These are phyloP conservation scores for Anguilla rostrata DNA, from an alignment of 2,113 vertebrate genomes.

Conservation along the genomic window DNA sequence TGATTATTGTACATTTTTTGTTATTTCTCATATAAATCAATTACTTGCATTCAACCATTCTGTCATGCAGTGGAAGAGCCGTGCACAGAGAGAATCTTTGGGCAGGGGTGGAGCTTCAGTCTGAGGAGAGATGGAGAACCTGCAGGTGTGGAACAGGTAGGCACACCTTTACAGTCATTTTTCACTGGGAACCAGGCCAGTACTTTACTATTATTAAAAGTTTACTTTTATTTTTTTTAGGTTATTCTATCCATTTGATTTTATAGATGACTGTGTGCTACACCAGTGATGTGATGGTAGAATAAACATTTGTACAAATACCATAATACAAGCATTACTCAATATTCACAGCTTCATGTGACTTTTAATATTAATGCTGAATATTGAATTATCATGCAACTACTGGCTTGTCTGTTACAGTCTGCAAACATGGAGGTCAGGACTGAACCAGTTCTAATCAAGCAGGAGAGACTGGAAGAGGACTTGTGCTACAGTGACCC, in stretches of 20 bases:
- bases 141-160: not conserved
- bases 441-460: slow-evolving; percentile 2
- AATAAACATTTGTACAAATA: too few relatives aligned
- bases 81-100: not conserved
- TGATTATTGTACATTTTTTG: too few relatives aligned
- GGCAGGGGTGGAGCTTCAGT: not conserved
- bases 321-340: too few relatives aligned
- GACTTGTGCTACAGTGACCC: slow-evolving; percentile 31
- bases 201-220: too few relatives aligned
- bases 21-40: too few relatives aligned
- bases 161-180: not conserved
- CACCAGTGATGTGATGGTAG: too few relatives aligned
- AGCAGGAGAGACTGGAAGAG: slow-evolving; percentile 21
- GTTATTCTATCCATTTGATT: too few relatives aligned
- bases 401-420: slow-evolving; percentile 2
- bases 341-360: too few relatives aligned
- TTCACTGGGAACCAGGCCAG: not conserved
- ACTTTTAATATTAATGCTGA: too few relatives aligned
- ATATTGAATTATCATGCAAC: too few relatives aligned
- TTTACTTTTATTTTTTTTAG: not conserved
- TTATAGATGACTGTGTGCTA: too few relatives aligned
- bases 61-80: not conserved
- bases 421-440: slow-evolving; percentile 44
- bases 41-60: too few relatives aligned
- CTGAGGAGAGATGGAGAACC: not conserved